A percentile compares a stretch with the other conserved stretches of the same genome.
Evolutionary conservation across 2,113 vertebrate genomes (phyloP).

Genomic region (Spea bombifrons): DNA sequence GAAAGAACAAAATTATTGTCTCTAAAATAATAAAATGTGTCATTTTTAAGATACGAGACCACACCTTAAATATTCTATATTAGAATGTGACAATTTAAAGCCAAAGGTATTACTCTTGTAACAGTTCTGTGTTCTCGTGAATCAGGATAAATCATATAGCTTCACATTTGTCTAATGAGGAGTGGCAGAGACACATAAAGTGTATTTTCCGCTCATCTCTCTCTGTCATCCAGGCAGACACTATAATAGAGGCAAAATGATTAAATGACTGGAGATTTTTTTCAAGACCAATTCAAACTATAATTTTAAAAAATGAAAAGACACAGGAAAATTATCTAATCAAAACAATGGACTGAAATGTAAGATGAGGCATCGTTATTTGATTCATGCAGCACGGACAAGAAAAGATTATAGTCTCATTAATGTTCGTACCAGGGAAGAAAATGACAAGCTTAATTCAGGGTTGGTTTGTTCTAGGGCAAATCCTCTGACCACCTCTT

Average conservation of each 20-base stretch:
- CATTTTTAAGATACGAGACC: slow-evolving; percentile 13
- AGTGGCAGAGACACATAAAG: slow-evolving; percentile 37
- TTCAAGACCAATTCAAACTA: slow-evolving; percentile 49
- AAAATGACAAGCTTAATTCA: slow-evolving; percentile 45
- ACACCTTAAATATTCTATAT: slow-evolving; percentile 27
- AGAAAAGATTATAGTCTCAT: slow-evolving; percentile 48
- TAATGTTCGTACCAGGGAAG: slow-evolving; percentile 39
- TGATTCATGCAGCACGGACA: slow-evolving; percentile 44
- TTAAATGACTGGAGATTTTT: slow-evolving; percentile 48
- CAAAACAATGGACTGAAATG: slow-evolving; percentile 47
- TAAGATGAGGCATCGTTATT: slow-evolving; percentile 43
- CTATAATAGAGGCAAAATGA: slow-evolving; percentile 47
- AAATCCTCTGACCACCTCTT: slow-evolving; percentile 47
- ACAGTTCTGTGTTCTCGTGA: slow-evolving; percentile 19
- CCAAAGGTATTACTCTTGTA: slow-evolving; percentile 30
- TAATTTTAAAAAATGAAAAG: slow-evolving; percentile 43
- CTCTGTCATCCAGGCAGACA: slow-evolving; percentile 46
- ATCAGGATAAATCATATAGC: slow-evolving; percentile 40
- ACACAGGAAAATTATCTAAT: slow-evolving; percentile 49
- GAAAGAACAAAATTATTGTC: slow-evolving; percentile 29
- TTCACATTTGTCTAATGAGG: slow-evolving; percentile 40
- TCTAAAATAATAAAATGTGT: slow-evolving; percentile 32
- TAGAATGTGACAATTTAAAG: slow-evolving; percentile 23
- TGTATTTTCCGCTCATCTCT: slow-evolving; percentile 46
- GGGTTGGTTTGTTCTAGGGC: slow-evolving; percentile 43